These are phyloP conservation scores for Urechis unicinctus DNA, from an alignment of 2,888 invertebrate genomes.

Conservation along the genomic window DNA sequence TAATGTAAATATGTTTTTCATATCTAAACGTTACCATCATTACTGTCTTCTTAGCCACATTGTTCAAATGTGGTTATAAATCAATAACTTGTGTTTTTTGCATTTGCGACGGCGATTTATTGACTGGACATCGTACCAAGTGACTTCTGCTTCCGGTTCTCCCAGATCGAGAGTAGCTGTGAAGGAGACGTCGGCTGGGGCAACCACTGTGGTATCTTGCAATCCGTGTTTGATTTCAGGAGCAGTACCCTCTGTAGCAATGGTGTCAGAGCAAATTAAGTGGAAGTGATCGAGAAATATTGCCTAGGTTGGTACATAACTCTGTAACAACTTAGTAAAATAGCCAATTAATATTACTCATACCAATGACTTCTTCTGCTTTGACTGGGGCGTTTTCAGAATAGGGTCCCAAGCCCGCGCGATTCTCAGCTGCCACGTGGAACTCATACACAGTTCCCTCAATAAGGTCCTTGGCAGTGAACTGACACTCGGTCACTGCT, in stretches of 20 bases:
- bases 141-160: slow-evolving; percentile 18
- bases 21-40: no score
- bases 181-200: slow-evolving; percentile 13
- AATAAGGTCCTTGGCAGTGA: slow-evolving; percentile 79
- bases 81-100: no score
- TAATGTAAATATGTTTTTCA: no score
- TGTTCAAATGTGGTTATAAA: no score
- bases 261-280: neutral
- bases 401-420: slow-evolving; percentile 66
- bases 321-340: no score
- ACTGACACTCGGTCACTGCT: slow-evolving; percentile 34
- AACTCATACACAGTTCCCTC: slow-evolving; percentile 91
- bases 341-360: slow-evolving; percentile 3
- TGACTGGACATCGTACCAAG: slow-evolving; percentile 35
- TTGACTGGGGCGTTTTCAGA: slow-evolving; percentile 38
- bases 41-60: no score
- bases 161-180: slow-evolving; percentile 16
- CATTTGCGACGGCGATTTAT: no score
- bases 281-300: no score
- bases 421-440: slow-evolving; percentile 90
- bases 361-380: slow-evolving; percentile 24
- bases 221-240: slow-evolving; percentile 17
- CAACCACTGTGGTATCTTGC: slow-evolving; percentile 12
- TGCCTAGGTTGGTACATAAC: no score
- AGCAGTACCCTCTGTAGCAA: slow-evolving; percentile 16